Base-by-base conservation (phyloP, 35 echinoderm and acorn worm species). In the Apostichopus californicus region DNA sequence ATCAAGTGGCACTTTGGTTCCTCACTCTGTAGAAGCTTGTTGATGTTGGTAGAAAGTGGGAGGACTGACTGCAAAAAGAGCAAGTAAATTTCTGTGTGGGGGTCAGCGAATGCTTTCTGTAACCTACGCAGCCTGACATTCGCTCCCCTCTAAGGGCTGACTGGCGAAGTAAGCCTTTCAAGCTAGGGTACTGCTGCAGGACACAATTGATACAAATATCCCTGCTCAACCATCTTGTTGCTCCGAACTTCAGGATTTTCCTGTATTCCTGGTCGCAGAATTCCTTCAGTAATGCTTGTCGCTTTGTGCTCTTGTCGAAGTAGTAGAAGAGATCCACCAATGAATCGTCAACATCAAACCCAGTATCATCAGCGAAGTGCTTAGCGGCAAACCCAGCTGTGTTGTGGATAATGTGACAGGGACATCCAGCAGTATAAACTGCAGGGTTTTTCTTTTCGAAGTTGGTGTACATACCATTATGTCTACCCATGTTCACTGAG, bases 261-360 rank as follows among this genome's bases (percentile, higher is more conserved):
- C 17, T 79, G 78, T 79, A 79, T 5, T 79, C 78, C 9, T 79
- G 8, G 9, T 79, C 23, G 9, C 78, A 79, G 23, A 79, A 79
- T 6, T 21, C 78, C 15, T 52, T 79, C 26, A 79, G 9, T 34
- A 8, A 28, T 22, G 78, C 78, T 25, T 79, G 80, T 11, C 80
- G 53, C 52, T 83, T 83, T 23, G 70, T 90, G 68, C 70, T 77
- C 23, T 56, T 90, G 88, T 90, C 88, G n/a, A 90, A 90, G 4
- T 57, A 78, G 26, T 90, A 77, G 53, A 54, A 78, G 1, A 77
- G 68, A 54, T 90, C 66, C 5, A 90, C 46, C 54, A 77, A 78
- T 6, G 56, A 28, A 56, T 90, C 88, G 21, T 90, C 88, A 8
- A 77, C 72, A 77, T 90, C 87, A 75, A 90, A 90, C 15, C 70